Base-by-base conservation (phyloP, 2,797 vertebrate genomes). In the Tiaroga cobitis region DNA sequence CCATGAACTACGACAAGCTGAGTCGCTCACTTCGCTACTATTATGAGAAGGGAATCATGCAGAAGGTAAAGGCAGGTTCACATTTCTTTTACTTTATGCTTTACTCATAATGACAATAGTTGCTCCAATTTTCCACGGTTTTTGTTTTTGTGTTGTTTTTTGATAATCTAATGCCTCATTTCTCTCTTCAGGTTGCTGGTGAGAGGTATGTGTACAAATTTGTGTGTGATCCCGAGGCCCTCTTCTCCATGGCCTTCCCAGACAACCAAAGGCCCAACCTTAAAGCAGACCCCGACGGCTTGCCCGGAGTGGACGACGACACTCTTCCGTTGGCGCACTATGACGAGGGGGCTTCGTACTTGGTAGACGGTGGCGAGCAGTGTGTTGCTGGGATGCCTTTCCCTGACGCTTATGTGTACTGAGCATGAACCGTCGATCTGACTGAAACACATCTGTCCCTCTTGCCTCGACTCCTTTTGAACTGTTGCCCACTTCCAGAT, bases 1-100 rank as follows among this genome's bases (percentile, higher is more conserved):
- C 97, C 81, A 99, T 99, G 98, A 99, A 99, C 93, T 99, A 98
- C 0, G 98, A 99, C 95, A 99, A 99, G 91, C 94, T 99, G 88
- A 99, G 98, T 92, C 97, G 98, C 70, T 99, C 97, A 2, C 95
- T 99, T 88, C 97, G 98, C 78, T 99, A 99, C 91, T 99, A 99
- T 94, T 99, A 98, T 0, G 97, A 96, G 93, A 96, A 96, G 92
- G 91, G 93, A 82, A 93, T 94, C 43, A 88, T 95, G 96, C 96
- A 96, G 94, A 96, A 96, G 96, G 96, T 96, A 95, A 94, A 93
- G 94, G 92, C 92, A 92, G 90, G 92, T 94, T 92, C 90, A 89
- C 46, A 8, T 61, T 92, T 90, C 84, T 9, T 54, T 78, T 78
- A 16, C 69, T 41, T 77, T 21, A 18, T 21, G 4, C 26, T 73